Percentiles rank a stretch among this genome's conserved stretches.
These are phyloP conservation scores for Poeciliopsis prolifica DNA, from an alignment of 2,113 vertebrate species.

Conservation along the genomic window DNA sequence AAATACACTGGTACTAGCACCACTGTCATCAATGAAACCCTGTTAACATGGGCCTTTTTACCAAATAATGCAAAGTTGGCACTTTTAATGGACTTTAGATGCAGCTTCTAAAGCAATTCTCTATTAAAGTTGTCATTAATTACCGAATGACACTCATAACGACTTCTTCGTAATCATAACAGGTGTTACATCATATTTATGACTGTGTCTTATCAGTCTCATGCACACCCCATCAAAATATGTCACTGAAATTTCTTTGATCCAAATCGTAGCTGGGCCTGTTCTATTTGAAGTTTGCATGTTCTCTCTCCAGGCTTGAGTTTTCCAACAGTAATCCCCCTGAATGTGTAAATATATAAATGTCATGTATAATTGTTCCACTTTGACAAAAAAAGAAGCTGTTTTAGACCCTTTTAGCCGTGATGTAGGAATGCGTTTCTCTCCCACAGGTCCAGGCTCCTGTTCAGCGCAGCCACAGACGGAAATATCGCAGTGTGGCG, in stretches of 20 bases:
- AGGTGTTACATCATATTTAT: no score
- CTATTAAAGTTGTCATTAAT: no score
- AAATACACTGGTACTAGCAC: background rate
- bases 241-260: background rate
- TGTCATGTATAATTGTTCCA: background rate
- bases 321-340: background rate
- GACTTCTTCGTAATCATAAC: no score
- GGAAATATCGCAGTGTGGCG: slow-evolving; percentile 91
- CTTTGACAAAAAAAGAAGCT: background rate
- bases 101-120: no score
- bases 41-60: no score
- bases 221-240: no score
- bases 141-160: no score
- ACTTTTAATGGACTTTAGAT: no score
- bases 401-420: background rate
- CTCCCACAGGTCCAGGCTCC: slow-evolving; percentile 78
- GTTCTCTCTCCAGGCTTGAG: background rate
- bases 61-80: no score
- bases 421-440: background rate
- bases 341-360: background rate
- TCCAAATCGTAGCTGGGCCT: background rate
- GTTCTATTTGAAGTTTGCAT: background rate
- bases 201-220: no score
- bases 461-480: slow-evolving; percentile 92
- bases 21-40: background rate